Conservation (phyloP, 2,113 vertebrate genomes). For the Steatornis caripensis region DNA sequence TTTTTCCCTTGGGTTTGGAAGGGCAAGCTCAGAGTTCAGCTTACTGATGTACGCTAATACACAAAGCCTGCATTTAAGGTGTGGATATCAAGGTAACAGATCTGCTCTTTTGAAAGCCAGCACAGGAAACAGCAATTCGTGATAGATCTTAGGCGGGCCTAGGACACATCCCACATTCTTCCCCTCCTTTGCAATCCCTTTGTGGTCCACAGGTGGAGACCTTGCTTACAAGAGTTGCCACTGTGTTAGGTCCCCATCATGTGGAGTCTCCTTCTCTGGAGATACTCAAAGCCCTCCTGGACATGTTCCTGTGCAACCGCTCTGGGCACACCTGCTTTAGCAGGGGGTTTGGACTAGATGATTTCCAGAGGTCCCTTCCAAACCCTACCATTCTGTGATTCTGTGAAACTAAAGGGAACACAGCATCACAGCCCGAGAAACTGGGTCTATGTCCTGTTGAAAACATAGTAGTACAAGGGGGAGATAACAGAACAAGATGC, state of each 20-base stretch:
- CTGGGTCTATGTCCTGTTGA: background rate
- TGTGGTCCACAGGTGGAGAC: background rate
- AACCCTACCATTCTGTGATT: too few species aligned
- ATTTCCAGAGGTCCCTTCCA: too few species aligned
- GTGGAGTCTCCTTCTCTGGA: too few species aligned
- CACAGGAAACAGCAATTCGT: background rate
- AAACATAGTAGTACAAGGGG: background rate
- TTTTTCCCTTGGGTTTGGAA: background rate
- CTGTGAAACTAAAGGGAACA: background rate
- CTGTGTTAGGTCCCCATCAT: background rate
- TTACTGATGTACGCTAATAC: background rate
- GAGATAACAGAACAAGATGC: background rate
- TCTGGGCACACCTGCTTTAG: too few species aligned
- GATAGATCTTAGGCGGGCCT: background rate
- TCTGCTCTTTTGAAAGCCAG: background rate
- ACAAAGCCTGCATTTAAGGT: background rate
- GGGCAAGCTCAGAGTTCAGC: background rate
- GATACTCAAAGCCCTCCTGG: too few species aligned
- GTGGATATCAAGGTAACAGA: background rate
- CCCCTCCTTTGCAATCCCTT: background rate
- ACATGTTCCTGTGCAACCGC: too few species aligned
- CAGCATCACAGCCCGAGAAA: background rate
- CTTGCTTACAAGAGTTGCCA: background rate
- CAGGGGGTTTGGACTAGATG: too few species aligned
- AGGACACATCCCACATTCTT: background rate